These are phyloP conservation scores for Eupithecia dodoneata DNA, from an alignment of 2,888 invertebrate genomes.

Conservation along the genomic window DNA sequence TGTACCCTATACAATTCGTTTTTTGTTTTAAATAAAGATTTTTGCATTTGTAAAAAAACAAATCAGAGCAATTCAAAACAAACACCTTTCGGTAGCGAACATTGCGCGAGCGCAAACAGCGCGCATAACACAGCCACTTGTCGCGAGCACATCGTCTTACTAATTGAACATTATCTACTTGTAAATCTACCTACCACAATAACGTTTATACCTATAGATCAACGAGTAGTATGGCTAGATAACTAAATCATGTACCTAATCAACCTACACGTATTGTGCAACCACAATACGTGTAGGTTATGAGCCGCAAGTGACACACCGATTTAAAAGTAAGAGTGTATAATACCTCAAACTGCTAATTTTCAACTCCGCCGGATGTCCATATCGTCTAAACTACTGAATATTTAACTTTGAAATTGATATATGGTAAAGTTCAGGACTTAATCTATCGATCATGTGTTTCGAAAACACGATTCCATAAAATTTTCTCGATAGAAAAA, in stretches of 20 bases:
- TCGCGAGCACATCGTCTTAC: slow-evolving; percentile 16
- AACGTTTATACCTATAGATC: background rate
- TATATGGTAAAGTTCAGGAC: too few relatives aligned
- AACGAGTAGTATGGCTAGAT: background rate
- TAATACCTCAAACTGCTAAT: too few relatives aligned
- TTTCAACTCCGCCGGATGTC: too few relatives aligned
- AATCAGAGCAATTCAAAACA: background rate
- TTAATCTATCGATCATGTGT: too few relatives aligned
- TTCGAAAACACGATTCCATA: too few relatives aligned
- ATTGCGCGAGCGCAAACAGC: slow-evolving; percentile 36
- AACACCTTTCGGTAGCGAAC: slow-evolving; percentile 46
- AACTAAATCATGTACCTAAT: background rate
- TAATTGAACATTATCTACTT: slow-evolving; percentile 23
- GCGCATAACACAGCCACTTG: slow-evolving; percentile 19
- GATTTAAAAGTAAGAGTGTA: too few relatives aligned
- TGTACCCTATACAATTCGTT: too few relatives aligned
- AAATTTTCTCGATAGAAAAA: too few relatives aligned
- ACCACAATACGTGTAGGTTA: background rate
- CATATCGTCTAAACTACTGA: too few relatives aligned
- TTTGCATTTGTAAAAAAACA: background rate
- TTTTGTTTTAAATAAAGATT: too few relatives aligned
- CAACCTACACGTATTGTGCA: background rate
- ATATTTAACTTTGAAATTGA: too few relatives aligned
- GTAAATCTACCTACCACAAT: slow-evolving; percentile 1
- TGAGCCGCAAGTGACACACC: background rate